These are phyloP conservation scores for Gymnodraco acuticeps DNA, from an alignment of 2,797 vertebrate genomes.

Conservation along the genomic window DNA sequence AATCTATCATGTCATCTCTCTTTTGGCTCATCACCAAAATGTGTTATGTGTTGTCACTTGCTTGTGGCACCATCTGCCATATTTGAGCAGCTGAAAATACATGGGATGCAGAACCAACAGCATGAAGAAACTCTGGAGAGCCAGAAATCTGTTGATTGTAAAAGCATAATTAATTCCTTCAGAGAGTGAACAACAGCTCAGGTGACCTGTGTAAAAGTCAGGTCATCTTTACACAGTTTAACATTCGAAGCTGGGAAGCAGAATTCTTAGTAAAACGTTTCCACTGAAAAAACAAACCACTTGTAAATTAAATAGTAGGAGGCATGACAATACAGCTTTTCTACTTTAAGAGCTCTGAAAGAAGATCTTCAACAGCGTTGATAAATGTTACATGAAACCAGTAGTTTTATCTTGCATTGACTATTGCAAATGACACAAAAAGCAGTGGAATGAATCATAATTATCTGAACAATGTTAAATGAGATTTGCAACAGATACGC, in stretches of 20 bases:
- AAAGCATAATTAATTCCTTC: background rate
- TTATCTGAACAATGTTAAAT: slow-evolving; percentile 9
- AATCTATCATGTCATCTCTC: slow-evolving; percentile 25
- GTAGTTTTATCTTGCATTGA: background rate
- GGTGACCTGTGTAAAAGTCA: background rate
- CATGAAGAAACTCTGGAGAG: slow-evolving; percentile 13
- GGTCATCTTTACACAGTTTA: background rate
- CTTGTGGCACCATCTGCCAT: slow-evolving; percentile 42
- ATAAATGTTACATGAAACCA: slow-evolving; percentile 19
- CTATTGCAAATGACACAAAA: slow-evolving; percentile 15
- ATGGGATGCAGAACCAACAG: slow-evolving; percentile 24
- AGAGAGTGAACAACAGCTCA: background rate
- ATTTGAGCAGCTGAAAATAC: slow-evolving; percentile 27
- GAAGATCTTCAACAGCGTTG: background rate
- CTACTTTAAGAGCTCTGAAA: slow-evolving; percentile 6
- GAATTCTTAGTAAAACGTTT: slow-evolving; percentile 13
- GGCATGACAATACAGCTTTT: background rate
- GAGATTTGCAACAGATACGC: slow-evolving; percentile 3
- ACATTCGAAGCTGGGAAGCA: background rate
- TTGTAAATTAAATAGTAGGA: background rate
- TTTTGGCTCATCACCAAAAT: slow-evolving; percentile 18
- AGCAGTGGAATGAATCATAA: background rate
- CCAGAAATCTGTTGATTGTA: slow-evolving; percentile 21
- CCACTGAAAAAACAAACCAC: background rate
- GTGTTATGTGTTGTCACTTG: slow-evolving; percentile 32